A percentile compares a stretch with the other conserved stretches of the same genome.
These are phyloP conservation scores for Tachina grossa DNA, from an alignment of 2,888 invertebrate species.

Conservation along the genomic window DNA sequence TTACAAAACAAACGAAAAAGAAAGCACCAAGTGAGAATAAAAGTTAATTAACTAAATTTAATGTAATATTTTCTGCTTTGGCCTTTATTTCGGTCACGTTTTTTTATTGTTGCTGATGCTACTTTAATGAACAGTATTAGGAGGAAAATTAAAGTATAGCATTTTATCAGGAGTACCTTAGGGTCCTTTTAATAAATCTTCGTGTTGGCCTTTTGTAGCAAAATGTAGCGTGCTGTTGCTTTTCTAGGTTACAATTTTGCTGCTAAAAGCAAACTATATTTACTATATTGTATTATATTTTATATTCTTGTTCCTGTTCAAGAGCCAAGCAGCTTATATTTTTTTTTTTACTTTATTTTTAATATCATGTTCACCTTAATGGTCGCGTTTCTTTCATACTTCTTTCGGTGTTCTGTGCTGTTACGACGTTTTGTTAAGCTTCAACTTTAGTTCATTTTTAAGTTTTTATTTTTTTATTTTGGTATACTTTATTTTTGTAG, in stretches of 20 bases:
- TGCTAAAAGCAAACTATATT: conserved; percentile 36
- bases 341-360: conserved; percentile 24
- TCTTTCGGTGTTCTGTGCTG: conserved; percentile 7
- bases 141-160: conserved; percentile 10
- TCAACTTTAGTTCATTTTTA: conserved; percentile 18
- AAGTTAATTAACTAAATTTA: conserved; percentile 50
- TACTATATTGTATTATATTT: conserved; percentile 16
- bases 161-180: conserved; percentile 54
- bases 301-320: conserved; percentile 45
- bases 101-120: neutral
- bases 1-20: neutral
- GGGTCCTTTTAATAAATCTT: conserved; percentile 68
- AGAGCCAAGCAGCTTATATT: conserved; percentile 16
- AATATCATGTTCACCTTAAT: conserved; percentile 52
- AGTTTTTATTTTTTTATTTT: neutral
- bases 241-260: conserved; percentile 15
- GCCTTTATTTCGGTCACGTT: conserved; percentile 56
- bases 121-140: conserved; percentile 40
- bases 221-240: neutral
- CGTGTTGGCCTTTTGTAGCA: conserved; percentile 46
- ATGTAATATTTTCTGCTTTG: conserved; percentile 22
- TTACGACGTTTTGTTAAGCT: conserved; percentile 39
- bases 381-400: conserved; percentile 42
- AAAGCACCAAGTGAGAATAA: neutral
- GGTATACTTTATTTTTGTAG: conserved; percentile 28